These are phyloP conservation scores for Thereva unica DNA, from an alignment of 2,888 invertebrate species.

Conservation along the genomic window DNA sequence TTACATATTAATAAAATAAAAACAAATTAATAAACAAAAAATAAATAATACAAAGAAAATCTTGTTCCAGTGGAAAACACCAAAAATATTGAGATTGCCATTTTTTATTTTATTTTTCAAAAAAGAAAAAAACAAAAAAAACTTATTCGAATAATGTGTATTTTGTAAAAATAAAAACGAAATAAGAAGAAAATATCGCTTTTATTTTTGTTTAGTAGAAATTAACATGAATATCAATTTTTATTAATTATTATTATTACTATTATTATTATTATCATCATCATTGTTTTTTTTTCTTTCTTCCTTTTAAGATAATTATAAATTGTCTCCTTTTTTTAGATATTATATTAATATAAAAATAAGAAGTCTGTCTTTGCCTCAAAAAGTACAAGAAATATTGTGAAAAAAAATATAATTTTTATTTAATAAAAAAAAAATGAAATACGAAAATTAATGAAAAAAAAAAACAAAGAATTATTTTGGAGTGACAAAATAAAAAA, in stretches of 20 bases:
- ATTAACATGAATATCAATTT: neutral
- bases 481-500: too few relatives aligned
- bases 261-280: too few relatives aligned
- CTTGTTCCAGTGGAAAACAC: constrained; percentile 33
- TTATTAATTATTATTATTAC: neutral
- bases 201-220: too few relatives aligned
- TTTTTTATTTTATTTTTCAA: too few relatives aligned
- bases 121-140: constrained; percentile 12
- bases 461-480: constrained; percentile 5
- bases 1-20: constrained; percentile 10
- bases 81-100: constrained; percentile 34
- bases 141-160: neutral
- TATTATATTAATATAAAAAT: constrained; percentile 16
- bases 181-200: too few relatives aligned
- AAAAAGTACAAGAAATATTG: constrained; percentile 32
- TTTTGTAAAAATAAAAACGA: too few relatives aligned
- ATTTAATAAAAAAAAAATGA: constrained; percentile 15
- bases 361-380: constrained; percentile 35
- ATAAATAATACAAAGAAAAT: constrained; percentile 7
- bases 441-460: constrained; percentile 16
- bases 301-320: neutral
- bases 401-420: constrained; percentile 22
- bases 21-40: constrained; percentile 13
- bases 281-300: too few relatives aligned
- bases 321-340: constrained; percentile 22